A percentile compares a stretch with the other conserved stretches of the same genome.
These are phyloP conservation scores for Polia nebulosa DNA, from an alignment of 2,888 invertebrate species.

Conservation along the genomic window DNA sequence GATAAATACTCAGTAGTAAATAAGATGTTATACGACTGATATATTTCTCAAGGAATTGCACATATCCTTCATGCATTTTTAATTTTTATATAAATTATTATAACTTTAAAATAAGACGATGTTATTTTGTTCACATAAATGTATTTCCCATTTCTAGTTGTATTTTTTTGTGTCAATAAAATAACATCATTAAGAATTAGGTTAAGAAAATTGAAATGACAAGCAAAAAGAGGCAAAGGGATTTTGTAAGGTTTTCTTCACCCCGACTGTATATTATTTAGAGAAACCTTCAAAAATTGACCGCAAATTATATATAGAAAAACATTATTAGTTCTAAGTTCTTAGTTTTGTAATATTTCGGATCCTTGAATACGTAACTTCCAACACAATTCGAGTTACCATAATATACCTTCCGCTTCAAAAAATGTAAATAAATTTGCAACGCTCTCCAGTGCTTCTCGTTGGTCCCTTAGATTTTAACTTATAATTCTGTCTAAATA, in stretches of 20 bases:
- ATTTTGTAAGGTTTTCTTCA: constrained; percentile 87
- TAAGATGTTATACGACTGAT: constrained; percentile 84
- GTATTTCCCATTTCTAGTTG: constrained; percentile 38
- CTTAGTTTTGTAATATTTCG: constrained; percentile 69
- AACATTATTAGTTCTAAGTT: constrained; percentile 74
- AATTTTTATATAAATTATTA: constrained; percentile 83
- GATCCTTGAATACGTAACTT: constrained; percentile 80
- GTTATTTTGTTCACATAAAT: constrained; percentile 70
- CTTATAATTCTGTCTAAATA: constrained; percentile 51
- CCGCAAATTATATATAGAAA: constrained; percentile 74
- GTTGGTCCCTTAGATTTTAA: constrained; percentile 53
- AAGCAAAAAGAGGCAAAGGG: constrained; percentile 89
- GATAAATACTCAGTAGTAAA: constrained; percentile 85
- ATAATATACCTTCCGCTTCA: constrained; percentile 81
- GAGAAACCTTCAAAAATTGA: constrained; percentile 85
- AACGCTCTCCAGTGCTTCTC: constrained; percentile 71
- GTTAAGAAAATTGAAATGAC: constrained; percentile 81
- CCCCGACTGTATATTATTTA: constrained; percentile 83
- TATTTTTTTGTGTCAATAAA: constrained; percentile 68
- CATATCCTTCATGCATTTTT: constrained; percentile 86
- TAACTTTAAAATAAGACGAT: constrained; percentile 67
- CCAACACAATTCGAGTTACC: constrained; percentile 88
- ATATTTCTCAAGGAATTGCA: constrained; percentile 76
- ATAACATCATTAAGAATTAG: constrained; percentile 69
- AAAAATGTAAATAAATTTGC: constrained; percentile 83